phyloP scores from a whole-genome alignment of 1,140 invertebrate species.

The Aphis craccivora region DNA sequence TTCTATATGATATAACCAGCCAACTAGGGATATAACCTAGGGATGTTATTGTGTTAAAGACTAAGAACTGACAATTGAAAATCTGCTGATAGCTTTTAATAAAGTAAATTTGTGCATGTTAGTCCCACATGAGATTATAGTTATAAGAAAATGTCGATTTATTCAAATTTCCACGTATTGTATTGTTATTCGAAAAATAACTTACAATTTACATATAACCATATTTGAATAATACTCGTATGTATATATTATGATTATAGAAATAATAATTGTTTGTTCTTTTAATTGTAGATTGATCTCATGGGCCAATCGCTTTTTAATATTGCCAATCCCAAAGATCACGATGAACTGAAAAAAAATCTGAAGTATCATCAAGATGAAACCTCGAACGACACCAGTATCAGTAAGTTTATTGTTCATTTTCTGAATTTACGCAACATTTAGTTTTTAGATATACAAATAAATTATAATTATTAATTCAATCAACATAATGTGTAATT shows the following conservation, averaged over 20 bases:
- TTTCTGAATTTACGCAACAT: neutral
- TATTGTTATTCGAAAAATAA: neutral
- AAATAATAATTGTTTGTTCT: conserved; percentile 57
- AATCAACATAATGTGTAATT: neutral
- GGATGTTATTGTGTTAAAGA: neutral
- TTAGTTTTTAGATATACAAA: neutral
- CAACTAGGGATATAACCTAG: neutral
- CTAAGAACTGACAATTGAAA: neutral
- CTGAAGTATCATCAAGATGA: conserved; percentile 16
- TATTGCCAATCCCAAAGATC: conserved; percentile 80
- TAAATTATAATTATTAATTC: neutral
- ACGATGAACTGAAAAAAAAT: conserved; percentile 70
- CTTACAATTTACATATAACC: neutral
- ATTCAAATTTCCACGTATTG: neutral
- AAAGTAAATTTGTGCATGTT: neutral
- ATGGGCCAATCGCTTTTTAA: conserved; percentile 83
- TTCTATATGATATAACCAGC: neutral
- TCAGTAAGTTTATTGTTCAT: neutral
- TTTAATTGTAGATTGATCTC: conserved; percentile 76
- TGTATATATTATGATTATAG: neutral
- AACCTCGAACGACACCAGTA: neutral
- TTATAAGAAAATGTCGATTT: neutral
- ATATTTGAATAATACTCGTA: neutral
- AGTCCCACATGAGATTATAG: neutral
- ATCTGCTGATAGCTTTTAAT: neutral